These are phyloP conservation scores for Porites lobata DNA, from an alignment of 92 coral and sea anemone species.

Conservation along the genomic window DNA sequence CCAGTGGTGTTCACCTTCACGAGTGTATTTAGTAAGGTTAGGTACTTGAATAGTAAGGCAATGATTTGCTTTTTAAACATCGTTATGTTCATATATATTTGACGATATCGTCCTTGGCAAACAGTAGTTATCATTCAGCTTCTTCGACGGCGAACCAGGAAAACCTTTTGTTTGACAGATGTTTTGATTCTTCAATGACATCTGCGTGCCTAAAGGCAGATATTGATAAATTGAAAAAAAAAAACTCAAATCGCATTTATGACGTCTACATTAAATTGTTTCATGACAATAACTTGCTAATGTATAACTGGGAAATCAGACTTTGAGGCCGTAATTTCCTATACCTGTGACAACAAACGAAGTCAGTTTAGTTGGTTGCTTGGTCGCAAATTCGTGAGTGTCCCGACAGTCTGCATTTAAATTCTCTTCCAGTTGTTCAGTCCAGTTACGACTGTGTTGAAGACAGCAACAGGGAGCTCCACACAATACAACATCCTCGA, in stretches of 20 bases:
- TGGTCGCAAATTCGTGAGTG: conserved; percentile 4
- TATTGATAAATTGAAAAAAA: conserved; percentile 46
- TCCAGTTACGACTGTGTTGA: neutral
- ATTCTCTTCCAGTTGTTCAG: neutral
- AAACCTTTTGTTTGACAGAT: conserved; percentile 49
- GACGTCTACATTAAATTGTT: conserved; percentile 61
- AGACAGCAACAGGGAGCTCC: neutral
- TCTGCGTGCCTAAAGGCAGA: conserved; percentile 65
- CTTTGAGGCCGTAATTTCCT: conserved; percentile 50
- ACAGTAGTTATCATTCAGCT: conserved; percentile 22
- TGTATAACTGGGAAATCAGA: conserved; percentile 31
- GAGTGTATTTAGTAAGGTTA: neutral
- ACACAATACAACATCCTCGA: neutral
- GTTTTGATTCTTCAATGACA: conserved; percentile 40
- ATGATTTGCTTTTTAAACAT: neutral
- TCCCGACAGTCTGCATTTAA: neutral
- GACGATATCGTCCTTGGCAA: neutral
- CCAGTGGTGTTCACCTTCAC: neutral
- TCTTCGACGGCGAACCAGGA: conserved; percentile 18
- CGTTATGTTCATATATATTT: neutral
- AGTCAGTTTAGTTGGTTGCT: neutral
- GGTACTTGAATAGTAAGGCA: neutral
- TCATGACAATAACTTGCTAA: conserved; percentile 57
- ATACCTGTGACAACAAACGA: conserved; percentile 17
- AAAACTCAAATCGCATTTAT: conserved; percentile 49